These are phyloP conservation scores for Homarus gammarus DNA, from an alignment of 2,888 invertebrate genomes.

Conservation along the genomic window DNA sequence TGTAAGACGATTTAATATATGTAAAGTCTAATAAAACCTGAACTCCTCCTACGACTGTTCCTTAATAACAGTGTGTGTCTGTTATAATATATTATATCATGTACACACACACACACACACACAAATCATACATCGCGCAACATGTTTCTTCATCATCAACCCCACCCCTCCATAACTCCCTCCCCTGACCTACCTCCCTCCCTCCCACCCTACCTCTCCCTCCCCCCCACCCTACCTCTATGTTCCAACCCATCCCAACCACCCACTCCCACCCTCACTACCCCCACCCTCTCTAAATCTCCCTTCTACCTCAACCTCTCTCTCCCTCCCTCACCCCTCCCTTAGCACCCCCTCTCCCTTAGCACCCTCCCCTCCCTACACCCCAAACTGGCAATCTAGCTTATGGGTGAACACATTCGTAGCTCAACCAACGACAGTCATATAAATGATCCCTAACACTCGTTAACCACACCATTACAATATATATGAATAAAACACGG, in stretches of 20 bases:
- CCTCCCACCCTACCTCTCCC: neutral
- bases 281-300: neutral
- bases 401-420: constrained; percentile 31
- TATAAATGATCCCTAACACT: neutral
- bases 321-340: neutral
- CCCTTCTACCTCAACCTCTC: neutral
- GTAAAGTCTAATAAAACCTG: too few species aligned
- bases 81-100: neutral
- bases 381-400: constrained; percentile 16
- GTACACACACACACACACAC: neutral
- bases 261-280: neutral
- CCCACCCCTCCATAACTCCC: too few species aligned
- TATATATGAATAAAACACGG: constrained; percentile 25
- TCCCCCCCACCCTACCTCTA: neutral
- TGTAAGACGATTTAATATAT: too few species aligned
- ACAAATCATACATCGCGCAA: constrained; percentile 35
- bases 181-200: too few species aligned
- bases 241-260: neutral
- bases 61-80: too few species aligned
- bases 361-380: constrained; percentile 6
- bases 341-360: constrained; percentile 7
- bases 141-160: constrained; percentile 15
- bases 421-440: neutral
- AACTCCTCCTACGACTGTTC: too few species aligned
- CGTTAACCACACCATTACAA: constrained; percentile 6